Conservation (phyloP, 1,140 invertebrate species). For the Mercenaria mercenaria region DNA sequence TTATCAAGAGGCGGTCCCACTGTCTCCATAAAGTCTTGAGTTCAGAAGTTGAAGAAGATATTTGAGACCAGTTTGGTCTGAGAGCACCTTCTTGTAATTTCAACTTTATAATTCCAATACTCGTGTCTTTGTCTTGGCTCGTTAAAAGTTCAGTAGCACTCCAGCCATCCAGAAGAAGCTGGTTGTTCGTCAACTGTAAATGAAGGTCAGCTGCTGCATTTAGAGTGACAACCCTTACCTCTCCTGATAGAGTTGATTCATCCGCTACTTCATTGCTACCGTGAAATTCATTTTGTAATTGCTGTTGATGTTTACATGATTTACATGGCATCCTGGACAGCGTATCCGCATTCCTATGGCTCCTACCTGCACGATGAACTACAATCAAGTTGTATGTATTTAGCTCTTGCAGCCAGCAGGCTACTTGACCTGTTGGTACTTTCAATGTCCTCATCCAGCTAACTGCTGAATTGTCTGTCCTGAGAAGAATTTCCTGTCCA, state of each 20-base stretch:
- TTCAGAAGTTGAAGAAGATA: neutral
- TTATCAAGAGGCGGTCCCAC: neutral
- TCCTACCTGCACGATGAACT: slow-evolving; percentile 66
- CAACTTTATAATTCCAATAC: neutral
- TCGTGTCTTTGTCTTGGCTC: neutral
- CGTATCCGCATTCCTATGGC: slow-evolving; percentile 76
- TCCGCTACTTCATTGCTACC: too few relatives aligned
- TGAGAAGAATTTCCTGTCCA: slow-evolving; percentile 63
- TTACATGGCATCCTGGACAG: slow-evolving; percentile 67
- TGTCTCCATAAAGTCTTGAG: neutral
- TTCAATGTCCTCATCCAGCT: too few relatives aligned
- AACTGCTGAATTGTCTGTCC: slow-evolving; percentile 68
- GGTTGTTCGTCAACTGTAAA: neutral
- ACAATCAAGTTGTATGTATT: slow-evolving; percentile 75
- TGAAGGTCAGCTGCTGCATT: neutral
- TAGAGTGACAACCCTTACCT: neutral
- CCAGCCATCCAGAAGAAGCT: slow-evolving; percentile 9
- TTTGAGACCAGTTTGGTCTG: neutral
- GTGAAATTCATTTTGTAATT: neutral
- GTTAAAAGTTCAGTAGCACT: neutral
- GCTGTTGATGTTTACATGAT: slow-evolving; percentile 56
- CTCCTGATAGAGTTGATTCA: too few relatives aligned
- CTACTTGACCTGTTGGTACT: slow-evolving; percentile 64
- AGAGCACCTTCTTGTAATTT: too few relatives aligned
- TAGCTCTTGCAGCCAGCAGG: slow-evolving; percentile 75